phyloP scores from a whole-genome alignment of 1,140 invertebrate species.

The Papilio polytes region DNA sequence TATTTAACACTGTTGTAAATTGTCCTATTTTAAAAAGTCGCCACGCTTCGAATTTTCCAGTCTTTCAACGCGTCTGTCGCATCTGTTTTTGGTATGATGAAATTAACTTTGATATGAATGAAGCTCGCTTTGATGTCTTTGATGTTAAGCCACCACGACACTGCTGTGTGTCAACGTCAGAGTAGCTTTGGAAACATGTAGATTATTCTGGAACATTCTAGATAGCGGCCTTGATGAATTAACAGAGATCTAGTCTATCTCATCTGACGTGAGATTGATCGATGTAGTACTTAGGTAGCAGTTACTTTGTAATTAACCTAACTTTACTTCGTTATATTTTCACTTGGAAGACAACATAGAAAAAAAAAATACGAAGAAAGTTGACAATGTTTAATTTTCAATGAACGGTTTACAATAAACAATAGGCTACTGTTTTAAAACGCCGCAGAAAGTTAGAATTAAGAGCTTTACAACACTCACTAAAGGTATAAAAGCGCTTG shows the following conservation, averaged over 20 bases:
- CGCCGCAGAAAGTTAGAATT: no score
- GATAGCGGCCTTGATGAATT: slow-evolving; percentile 9
- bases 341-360: background rate
- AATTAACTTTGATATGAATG: slow-evolving; percentile 16
- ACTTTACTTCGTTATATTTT: background rate
- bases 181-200: background rate
- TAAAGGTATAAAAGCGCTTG: background rate
- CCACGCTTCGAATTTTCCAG: slow-evolving; percentile 2
- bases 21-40: background rate
- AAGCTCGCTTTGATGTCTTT: slow-evolving; percentile 13
- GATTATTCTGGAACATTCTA: slow-evolving; percentile 14
- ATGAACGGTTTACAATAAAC: no score
- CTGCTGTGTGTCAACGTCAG: slow-evolving; percentile 11
- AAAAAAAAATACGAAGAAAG: background rate
- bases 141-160: slow-evolving; percentile 2
- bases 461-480: background rate
- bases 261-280: slow-evolving; percentile 22
- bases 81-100: slow-evolving; percentile 15
- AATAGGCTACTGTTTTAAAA: no score
- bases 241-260: slow-evolving; percentile 20
- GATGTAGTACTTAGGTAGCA: slow-evolving; percentile 1
- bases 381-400: background rate
- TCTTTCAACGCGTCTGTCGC: background rate
- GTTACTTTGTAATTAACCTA: background rate
- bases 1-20: no score